Percentiles rank a stretch among this genome's conserved stretches.
These are phyloP conservation scores for Aporrectodea caliginosa DNA, from an alignment of 1,140 invertebrate genomes.

Conservation along the genomic window DNA sequence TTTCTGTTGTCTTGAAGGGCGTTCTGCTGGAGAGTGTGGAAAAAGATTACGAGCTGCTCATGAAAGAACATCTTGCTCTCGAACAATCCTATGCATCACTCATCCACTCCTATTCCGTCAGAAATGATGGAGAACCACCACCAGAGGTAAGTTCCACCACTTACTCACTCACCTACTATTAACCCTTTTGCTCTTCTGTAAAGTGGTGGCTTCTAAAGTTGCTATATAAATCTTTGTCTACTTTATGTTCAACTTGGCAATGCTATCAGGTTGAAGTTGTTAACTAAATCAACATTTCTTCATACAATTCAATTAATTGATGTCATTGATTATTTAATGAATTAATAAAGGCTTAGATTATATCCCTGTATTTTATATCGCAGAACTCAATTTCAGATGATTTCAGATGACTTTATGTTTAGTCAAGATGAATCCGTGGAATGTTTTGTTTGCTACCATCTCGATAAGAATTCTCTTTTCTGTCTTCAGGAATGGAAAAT, in stretches of 20 bases:
- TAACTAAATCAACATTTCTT: background rate
- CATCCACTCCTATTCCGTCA: background rate
- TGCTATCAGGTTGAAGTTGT: background rate
- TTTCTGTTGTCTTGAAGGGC: no score
- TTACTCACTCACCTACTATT: background rate
- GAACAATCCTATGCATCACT: conserved; percentile 15
- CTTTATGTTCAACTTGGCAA: background rate
- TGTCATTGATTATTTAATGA: no score
- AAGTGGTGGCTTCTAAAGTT: no score
- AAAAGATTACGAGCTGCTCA: conserved; percentile 13
- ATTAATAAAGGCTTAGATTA: no score
- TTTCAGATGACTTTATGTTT: no score
- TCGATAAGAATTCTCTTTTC: no score
- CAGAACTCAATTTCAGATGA: no score
- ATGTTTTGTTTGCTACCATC: no score
- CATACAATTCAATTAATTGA: background rate
- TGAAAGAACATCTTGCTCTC: conserved; percentile 17
- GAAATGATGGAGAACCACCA: conserved; percentile 11
- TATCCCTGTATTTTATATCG: no score
- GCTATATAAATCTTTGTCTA: no score
- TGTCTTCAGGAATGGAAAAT: background rate
- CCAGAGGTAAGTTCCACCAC: background rate
- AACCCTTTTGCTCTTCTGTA: no score
- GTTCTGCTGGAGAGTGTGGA: background rate
- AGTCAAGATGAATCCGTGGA: no score